Evolutionary conservation across 2,113 vertebrate species (phyloP).

Genomic region (Etia nguti): DNA sequence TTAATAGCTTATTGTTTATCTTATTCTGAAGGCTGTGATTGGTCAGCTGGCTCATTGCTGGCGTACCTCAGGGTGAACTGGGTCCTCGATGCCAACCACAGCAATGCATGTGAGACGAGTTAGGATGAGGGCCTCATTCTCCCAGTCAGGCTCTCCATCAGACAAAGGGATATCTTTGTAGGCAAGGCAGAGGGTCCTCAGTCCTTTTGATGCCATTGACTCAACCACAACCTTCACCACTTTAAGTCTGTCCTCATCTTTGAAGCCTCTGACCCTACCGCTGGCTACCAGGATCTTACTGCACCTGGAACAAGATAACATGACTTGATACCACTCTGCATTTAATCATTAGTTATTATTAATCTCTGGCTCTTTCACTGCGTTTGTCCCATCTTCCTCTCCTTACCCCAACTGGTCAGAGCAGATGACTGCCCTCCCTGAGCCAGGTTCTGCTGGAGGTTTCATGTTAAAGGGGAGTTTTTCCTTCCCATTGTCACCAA

Average conservation of each 20-base stretch:
- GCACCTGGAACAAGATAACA: slow-evolving; percentile 74
- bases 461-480: too few relatives aligned
- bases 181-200: slow-evolving; percentile 95
- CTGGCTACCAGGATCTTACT: slow-evolving; percentile 83
- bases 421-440: too few relatives aligned
- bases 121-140: slow-evolving; percentile 87
- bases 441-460: too few relatives aligned
- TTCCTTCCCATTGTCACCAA: too few relatives aligned
- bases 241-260: slow-evolving; percentile 67
- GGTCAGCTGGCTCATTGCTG: background rate
- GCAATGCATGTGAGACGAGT: slow-evolving; percentile 88
- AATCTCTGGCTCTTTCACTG: too few relatives aligned
- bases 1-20: too few relatives aligned
- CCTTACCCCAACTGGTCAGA: too few relatives aligned
- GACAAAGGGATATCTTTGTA: slow-evolving; percentile 86
- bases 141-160: slow-evolving; percentile 90
- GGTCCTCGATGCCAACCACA: slow-evolving; percentile 96
- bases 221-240: slow-evolving; percentile 78
- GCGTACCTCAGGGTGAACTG: slow-evolving; percentile 88
- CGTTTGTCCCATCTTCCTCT: too few relatives aligned
- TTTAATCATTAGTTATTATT: too few relatives aligned
- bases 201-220: slow-evolving; percentile 93
- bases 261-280: slow-evolving; percentile 83
- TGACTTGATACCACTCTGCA: too few relatives aligned
- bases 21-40: background rate